Evolutionary conservation across 2,113 vertebrate species (phyloP), one percentile per base, ranked within the genome.

Genomic region (Raja brachyura): DNA sequence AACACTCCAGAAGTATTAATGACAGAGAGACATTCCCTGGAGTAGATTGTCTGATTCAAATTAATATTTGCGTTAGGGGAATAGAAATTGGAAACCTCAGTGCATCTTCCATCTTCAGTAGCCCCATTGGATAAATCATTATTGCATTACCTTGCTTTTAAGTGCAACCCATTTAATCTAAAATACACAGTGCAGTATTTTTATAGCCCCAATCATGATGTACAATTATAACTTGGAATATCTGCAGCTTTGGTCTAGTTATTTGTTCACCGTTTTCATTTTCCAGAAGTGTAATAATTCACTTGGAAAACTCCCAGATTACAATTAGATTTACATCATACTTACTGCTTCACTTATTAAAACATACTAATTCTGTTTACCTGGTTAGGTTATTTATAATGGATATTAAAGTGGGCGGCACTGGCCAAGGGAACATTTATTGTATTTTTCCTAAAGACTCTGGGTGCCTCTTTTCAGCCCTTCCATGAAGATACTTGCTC

Each of bases 71-170:
- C 11, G 61, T 20, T 33, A 70, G 22, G 61, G 2, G 20, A 70
- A 70, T 39, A 73, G 66, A 90, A 90, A 90, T 68, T 90, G 88
- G 68, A 31, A 73, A 39, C 56, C 22, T 10, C 33, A 54, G 22
- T 73, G 22, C 7, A 73, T 92, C 39, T 92, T 54, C 90, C n/a
- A n/a, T 92, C 66, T 54, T 48, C 90, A 92, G 39, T 68, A 92
- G 39, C 48, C 90, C 39, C 25, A 22, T 92, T 54, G 6, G 63
- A 68, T 13, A 33, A 70, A 92, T 92, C 66, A 92, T 48, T 92
- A 48, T 25, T 48, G 31, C 9, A 5, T 20, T 22, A 92, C 10
- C 18, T 70, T 39, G 1, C 33, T 9, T 20, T 48, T 54, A 73
- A 70, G n/a, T 66, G n/a, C 61, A 68, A 31, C 33, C 13, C 16